phyloP scores from a whole-genome alignment of 2,797 vertebrate species.

The Alcedo atthis region DNA sequence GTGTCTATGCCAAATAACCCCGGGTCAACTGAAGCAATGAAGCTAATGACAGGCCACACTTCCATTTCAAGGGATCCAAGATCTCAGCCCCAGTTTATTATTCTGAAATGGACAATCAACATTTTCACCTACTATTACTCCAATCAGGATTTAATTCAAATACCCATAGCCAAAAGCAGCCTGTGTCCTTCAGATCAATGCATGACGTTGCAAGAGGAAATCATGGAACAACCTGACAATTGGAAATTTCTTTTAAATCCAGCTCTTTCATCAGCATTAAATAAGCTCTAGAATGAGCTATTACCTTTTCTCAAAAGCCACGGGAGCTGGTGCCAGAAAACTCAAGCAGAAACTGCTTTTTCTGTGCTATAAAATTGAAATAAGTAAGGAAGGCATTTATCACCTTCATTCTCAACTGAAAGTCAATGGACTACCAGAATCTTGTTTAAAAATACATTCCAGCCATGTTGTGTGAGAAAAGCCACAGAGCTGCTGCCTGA shows the following conservation, averaged over 20 bases:
- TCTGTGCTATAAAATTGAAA: constrained; percentile 15
- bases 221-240: not conserved
- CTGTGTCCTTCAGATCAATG: not conserved
- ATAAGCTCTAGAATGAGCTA: constrained; percentile 30
- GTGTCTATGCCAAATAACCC: not conserved
- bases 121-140: not conserved
- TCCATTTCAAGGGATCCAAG: not conserved
- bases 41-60: not conserved
- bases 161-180: not conserved
- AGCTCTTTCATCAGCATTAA: constrained; percentile 3
- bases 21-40: not conserved
- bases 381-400: constrained; percentile 35
- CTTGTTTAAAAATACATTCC: not conserved
- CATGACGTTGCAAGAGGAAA: not conserved
- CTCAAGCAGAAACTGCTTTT: not conserved
- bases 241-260: not conserved
- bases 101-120: not conserved
- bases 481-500: not conserved
- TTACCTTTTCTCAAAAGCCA: constrained; percentile 26
- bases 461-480: not conserved
- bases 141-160: not conserved
- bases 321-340: constrained; percentile 16
- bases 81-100: not conserved
- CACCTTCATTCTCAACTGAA: constrained; percentile 20
- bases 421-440: not conserved